phyloP scores from a whole-genome alignment of 1,140 invertebrate genomes.

The Zaprionus camerounensis region DNA sequence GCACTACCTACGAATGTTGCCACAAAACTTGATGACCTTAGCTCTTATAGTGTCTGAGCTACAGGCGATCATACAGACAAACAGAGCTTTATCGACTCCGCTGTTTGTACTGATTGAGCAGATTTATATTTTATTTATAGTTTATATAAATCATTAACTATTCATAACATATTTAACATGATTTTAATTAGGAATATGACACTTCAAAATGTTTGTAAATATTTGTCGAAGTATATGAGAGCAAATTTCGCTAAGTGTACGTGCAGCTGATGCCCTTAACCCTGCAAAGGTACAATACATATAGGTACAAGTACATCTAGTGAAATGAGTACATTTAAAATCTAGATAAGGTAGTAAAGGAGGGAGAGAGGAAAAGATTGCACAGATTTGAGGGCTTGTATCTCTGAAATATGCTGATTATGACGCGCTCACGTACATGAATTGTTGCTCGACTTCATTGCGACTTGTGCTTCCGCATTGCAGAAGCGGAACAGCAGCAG shows the following conservation, averaged over 20 bases:
- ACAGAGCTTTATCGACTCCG: too few species aligned
- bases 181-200: too few species aligned
- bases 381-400: slow-evolving; percentile 5
- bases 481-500: neutral
- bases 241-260: neutral
- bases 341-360: neutral
- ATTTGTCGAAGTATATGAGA: neutral
- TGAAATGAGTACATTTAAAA: neutral
- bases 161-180: too few species aligned
- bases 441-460: slow-evolving; percentile 30
- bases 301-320: neutral
- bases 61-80: too few species aligned
- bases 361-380: too few species aligned
- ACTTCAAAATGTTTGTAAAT: too few species aligned
- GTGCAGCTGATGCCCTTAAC: neutral
- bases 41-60: too few species aligned
- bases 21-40: too few species aligned
- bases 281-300: neutral
- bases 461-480: slow-evolving; percentile 17
- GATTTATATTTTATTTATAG: too few species aligned
- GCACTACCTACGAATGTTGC: too few species aligned
- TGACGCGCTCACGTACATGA: slow-evolving; percentile 19
- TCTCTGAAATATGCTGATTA: slow-evolving; percentile 32
- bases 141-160: too few species aligned
- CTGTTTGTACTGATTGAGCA: too few species aligned